Evolutionary conservation across 2,797 vertebrate species (phyloP).

Genomic region (Potorous gilbertii): DNA sequence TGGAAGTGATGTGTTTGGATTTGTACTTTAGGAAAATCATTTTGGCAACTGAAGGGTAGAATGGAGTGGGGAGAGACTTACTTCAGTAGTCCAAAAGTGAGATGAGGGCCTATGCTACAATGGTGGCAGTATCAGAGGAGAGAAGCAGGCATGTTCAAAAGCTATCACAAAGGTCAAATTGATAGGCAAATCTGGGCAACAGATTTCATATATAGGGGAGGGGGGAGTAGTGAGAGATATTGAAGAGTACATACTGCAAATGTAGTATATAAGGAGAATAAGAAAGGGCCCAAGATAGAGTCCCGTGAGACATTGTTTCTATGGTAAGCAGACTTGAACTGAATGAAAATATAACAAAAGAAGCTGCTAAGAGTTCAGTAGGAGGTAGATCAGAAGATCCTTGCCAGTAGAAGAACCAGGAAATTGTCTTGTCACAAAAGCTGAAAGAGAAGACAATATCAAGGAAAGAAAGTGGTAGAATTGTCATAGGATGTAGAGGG

Average conservation of each 20-base stretch:
- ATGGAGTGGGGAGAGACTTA: not conserved
- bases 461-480: not conserved
- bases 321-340: not conserved
- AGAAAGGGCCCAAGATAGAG: not conserved
- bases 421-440: not conserved
- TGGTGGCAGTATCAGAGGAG: not conserved
- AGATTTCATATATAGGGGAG: not conserved
- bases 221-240: not conserved
- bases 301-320: not conserved
- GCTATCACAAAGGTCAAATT: not conserved
- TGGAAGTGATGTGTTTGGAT: not conserved
- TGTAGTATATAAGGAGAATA: not conserved
- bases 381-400: no score
- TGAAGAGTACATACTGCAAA: not conserved
- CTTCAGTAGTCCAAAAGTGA: not conserved
- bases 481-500: not conserved
- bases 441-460: slow-evolving; percentile 5
- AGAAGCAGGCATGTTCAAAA: not conserved
- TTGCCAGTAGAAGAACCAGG: not conserved
- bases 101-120: not conserved
- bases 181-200: not conserved
- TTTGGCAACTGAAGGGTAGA: not conserved
- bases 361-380: not conserved
- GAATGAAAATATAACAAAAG: not conserved
- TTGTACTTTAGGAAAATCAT: not conserved